Evolutionary conservation across 1,140 invertebrate genomes (phyloP), one percentile per base, ranked within the genome.

Genomic region (Drosophila pseudoananassae): DNA sequence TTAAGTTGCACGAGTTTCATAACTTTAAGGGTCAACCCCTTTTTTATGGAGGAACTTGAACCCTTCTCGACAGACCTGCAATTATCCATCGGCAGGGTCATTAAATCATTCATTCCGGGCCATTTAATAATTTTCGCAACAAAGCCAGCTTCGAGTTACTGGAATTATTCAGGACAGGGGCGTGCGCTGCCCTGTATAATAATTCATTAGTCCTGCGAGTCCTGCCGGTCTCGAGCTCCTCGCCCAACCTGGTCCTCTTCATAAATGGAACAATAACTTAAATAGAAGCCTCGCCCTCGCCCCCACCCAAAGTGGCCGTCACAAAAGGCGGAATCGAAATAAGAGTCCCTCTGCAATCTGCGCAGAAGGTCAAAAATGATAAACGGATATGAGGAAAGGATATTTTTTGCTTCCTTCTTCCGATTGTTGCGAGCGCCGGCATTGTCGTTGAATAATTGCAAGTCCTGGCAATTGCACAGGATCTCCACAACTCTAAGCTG

Each of bases 341-440:
- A 14, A 4, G 10, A 17, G 40, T 43, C 40, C 40, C 15, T 9
- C n/a, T 15, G 54, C 54, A 75, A 71, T 20, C 38, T 50, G 65
- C 66, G 76, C 82, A 90, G 87, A 90, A 90, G 88, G 88, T 90
- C 88, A 90, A 88, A 90, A 90, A 90, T 90, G 88, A 90, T 90
- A 90, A 90, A 90, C 88, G 88, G 88, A 90, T 90, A 87, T 90
- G 87, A 78, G 71, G 17, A 80, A 73, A 90, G 87, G 83, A 87
- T 84, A 80, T 88, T 79, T 80, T 64, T 54, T 60, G 64, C 55
- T 66, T 81, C 75, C 75, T 76, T 46, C 59, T 68, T 71, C 63
- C 82, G 74, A 78, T 80, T 78, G 76, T 74, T 83, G 40, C 40
- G 40, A 43, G 40, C 4, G 14, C n/a, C 40, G 40, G 40, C 63